These are phyloP conservation scores for Danio albolineatus DNA, from an alignment of 2,797 vertebrate genomes.

Conservation along the genomic window DNA sequence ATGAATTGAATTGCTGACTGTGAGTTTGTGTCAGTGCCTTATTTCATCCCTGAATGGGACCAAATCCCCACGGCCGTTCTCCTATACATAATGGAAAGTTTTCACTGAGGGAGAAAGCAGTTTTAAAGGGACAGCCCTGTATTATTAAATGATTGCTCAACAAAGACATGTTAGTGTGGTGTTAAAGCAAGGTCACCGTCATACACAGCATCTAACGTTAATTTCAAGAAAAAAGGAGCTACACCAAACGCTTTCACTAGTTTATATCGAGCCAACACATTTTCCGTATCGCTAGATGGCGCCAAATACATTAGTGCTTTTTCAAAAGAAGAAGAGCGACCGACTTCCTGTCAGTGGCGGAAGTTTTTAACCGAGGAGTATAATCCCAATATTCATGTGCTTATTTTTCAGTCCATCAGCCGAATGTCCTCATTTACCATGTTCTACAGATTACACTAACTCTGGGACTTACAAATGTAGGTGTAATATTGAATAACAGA, in stretches of 20 bases:
- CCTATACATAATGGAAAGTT: conserved; percentile 1
- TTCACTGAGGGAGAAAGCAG: background rate
- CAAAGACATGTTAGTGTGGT: background rate
- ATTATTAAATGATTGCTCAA: background rate
- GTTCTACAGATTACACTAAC: conserved; percentile 14
- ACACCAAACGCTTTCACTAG: too few relatives aligned
- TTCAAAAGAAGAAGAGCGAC: background rate
- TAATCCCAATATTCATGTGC: conserved; percentile 33
- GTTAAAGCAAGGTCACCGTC: background rate
- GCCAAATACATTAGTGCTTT: background rate
- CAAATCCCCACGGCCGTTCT: background rate
- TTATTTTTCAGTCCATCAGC: background rate
- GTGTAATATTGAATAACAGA: background rate
- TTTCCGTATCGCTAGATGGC: background rate
- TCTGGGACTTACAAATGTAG: background rate
- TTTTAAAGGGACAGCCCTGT: background rate
- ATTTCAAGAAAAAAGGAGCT: background rate
- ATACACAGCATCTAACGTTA: background rate
- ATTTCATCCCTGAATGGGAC: conserved; percentile 1
- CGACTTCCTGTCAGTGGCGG: conserved; percentile 52
- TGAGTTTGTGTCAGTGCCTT: background rate
- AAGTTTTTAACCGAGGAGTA: conserved; percentile 51
- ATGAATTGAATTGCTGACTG: conserved; percentile 13
- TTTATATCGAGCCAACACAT: background rate
- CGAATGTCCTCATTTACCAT: background rate